Evolutionary conservation across 2,797 vertebrate genomes (phyloP), one percentile per base, ranked within the genome.

Genomic region (Vipera latastei): DNA sequence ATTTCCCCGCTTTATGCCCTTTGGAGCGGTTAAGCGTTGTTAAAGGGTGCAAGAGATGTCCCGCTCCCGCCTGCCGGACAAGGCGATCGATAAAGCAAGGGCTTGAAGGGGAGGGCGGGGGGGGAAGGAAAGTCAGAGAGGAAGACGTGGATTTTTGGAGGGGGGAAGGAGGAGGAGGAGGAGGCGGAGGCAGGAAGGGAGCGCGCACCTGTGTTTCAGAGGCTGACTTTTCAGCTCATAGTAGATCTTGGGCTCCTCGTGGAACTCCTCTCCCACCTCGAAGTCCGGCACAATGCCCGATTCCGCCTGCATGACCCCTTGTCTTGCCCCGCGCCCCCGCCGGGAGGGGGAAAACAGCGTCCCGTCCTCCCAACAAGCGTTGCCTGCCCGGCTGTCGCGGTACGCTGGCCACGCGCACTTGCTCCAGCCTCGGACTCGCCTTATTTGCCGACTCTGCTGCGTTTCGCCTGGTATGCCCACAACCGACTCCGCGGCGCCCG

Each of bases 151-250:
- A 11, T 22, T 44, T 78, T 2, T 0, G 6, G 69, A 7, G 6
- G n/a, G 2, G 14, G 38, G 32, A 2, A 26, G 38, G 38, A 59
- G 2, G 4, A 25, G 83, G 1, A 14, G 2, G 60, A 32, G 5
- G 11, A 28, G 53, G 14, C 25, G 7, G 44, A n/a, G 56, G 18
- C 6, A 1, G 0, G 13, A 6, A 7, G 28, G 20, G 11, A 1
- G 57, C 95, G 98, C 99, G 98, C 98, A 99, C 99, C 99, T 99
- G 98, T 97, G 98, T 97, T 98, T 98, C 95, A 99, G 96, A n/a
- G 99, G 99, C 95, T 99, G 99, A 97, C 99, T 99, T 98, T 99
- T 99, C 97, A 99, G 96, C 97, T 99, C 99, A 98, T 99, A 99
- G 96, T 99, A 99, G 91, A 98, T 99, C 98, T 99, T 99, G 65